A percentile compares a stretch with the other conserved stretches of the same genome.
Evolutionary conservation across 1,140 invertebrate genomes (phyloP).

Genomic region (Aethina tumida): DNA sequence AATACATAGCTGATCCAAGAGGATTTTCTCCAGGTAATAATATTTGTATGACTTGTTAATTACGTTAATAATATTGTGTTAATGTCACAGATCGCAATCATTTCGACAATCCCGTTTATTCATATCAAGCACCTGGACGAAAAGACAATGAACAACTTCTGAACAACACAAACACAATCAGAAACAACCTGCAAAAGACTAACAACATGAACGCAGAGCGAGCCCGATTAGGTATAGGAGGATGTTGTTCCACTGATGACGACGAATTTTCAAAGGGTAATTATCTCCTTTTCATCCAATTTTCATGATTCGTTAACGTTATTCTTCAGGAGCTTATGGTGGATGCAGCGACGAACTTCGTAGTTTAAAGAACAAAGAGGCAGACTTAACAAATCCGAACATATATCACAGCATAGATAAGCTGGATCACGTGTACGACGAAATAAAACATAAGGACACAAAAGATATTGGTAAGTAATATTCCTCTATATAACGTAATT

Average conservation of each 20-base stretch:
- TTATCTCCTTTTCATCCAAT: neutral
- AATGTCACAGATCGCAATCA: conserved; percentile 65
- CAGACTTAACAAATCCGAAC: conserved; percentile 75
- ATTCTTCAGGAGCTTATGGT: conserved; percentile 16
- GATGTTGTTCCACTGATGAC: conserved; percentile 39
- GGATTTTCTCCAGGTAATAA: conserved; percentile 32
- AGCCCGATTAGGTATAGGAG: conserved; percentile 40
- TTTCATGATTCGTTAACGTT: neutral
- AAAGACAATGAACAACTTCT: conserved; percentile 32
- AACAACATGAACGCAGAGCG: conserved; percentile 48
- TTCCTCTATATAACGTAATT: conserved; percentile 1
- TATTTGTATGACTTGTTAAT: neutral
- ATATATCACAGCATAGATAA: conserved; percentile 69
- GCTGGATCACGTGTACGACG: conserved; percentile 80
- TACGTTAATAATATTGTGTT: neutral
- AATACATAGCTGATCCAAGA: conserved; percentile 74
- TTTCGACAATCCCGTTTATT: conserved; percentile 89
- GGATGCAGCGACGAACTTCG: conserved; percentile 29
- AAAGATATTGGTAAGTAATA: conserved; percentile 39
- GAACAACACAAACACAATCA: conserved; percentile 42
- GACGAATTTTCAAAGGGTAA: conserved; percentile 22
- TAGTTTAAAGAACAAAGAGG: conserved; percentile 68
- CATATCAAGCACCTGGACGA: conserved; percentile 52
- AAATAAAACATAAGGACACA: conserved; percentile 75
- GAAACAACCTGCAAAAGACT: conserved; percentile 58